Evolutionary conservation across 1,140 invertebrate species (phyloP).

Genomic region (Plodia interpunctella): DNA sequence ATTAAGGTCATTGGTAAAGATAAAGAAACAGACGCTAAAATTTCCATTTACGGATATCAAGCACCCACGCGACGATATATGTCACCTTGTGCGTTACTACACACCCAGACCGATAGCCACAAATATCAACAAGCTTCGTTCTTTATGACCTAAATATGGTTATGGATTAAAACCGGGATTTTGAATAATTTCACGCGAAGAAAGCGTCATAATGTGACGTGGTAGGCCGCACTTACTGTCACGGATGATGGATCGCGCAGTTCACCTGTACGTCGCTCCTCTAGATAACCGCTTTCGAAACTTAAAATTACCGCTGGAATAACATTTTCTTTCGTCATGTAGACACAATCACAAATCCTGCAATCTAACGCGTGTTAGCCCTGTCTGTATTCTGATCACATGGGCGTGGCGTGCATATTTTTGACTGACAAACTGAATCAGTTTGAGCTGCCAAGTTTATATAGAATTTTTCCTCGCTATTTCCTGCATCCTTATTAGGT

Average conservation of each 20-base stretch:
- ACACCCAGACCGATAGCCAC: background rate
- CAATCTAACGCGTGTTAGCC: background rate
- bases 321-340: slow-evolving; percentile 4
- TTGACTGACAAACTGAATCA: too few species aligned
- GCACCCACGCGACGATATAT: background rate
- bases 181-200: slow-evolving; percentile 15
- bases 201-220: slow-evolving; percentile 24
- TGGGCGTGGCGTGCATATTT: background rate
- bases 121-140: background rate
- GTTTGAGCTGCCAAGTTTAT: background rate
- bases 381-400: background rate
- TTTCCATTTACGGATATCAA: background rate
- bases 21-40: background rate
- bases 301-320: background rate
- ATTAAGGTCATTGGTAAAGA: background rate
- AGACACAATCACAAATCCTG: background rate
- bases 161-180: slow-evolving; percentile 5
- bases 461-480: background rate
- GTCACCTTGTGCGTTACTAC: background rate
- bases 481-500: background rate
- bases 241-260: slow-evolving; percentile 21
- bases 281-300: slow-evolving; percentile 5
- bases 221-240: slow-evolving; percentile 25
- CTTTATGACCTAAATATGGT: background rate
- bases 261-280: background rate